Evolutionary conservation across 2,888 invertebrate species (phyloP).

Genomic region (Nemotelus nigrinus): DNA sequence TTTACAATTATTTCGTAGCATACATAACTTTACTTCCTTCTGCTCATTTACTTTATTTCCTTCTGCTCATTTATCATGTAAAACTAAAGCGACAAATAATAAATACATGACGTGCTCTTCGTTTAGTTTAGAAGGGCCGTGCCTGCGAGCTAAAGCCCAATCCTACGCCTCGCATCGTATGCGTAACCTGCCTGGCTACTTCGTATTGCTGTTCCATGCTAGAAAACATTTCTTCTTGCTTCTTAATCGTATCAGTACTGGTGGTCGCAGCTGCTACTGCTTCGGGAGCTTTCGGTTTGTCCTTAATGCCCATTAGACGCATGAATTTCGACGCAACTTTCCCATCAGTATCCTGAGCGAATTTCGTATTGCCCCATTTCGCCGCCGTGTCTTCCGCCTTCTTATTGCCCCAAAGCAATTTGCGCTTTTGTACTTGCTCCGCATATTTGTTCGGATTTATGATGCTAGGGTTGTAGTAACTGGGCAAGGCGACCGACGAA

Average conservation of each 20-base stretch:
- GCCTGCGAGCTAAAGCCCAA: constrained; percentile 76
- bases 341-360: constrained; percentile 91
- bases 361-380: constrained; percentile 86
- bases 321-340: constrained; percentile 95
- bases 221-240: constrained; percentile 83
- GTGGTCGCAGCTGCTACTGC: constrained; percentile 21
- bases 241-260: constrained; percentile 56
- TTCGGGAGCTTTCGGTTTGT: constrained; percentile 54
- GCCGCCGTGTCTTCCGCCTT: constrained; percentile 65
- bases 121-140: constrained; percentile 59
- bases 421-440: constrained; percentile 90
- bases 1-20: constrained; percentile 23
- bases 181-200: constrained; percentile 93
- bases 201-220: constrained; percentile 97
- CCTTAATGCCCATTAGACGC: constrained; percentile 94
- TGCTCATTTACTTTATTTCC: too few relatives aligned
- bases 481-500: constrained; percentile 65
- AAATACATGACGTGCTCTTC: constrained; percentile 4
- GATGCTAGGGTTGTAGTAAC: constrained; percentile 79
- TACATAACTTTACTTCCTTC: constrained; percentile 32
- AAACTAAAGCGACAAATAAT: constrained; percentile 27
- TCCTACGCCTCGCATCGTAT: constrained; percentile 92
- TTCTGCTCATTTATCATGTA: neutral
- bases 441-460: constrained; percentile 83
- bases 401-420: constrained; percentile 89